phyloP scores from a whole-genome alignment of 2,113 vertebrate species.

The Isurus oxyrinchus region DNA sequence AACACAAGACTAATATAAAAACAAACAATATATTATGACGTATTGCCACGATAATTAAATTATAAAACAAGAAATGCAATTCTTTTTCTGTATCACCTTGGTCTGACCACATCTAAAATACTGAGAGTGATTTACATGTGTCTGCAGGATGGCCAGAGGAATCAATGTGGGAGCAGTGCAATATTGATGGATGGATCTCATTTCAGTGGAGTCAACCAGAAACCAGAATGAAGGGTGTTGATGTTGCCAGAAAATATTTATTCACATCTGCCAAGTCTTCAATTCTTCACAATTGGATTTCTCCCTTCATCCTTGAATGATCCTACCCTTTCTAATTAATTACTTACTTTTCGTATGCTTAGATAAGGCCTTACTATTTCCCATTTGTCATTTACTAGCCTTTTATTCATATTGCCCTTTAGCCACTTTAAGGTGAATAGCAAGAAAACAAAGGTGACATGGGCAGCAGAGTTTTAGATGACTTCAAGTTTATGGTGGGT shows the following conservation, averaged over 20 bases:
- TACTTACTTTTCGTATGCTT: neutral
- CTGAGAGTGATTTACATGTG: neutral
- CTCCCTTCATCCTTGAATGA: neutral
- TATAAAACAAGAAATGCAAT: neutral
- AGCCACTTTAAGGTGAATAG: neutral
- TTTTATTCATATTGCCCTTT: neutral
- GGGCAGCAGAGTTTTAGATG: neutral
- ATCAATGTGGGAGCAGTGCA: neutral
- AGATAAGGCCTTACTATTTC: neutral
- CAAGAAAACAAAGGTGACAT: neutral
- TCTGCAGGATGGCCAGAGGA: neutral
- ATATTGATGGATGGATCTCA: neutral
- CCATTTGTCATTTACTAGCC: neutral
- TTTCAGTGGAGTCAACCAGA: neutral
- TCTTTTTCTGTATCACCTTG: neutral
- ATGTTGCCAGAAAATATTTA: neutral
- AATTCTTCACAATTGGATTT: neutral
- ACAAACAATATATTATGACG: neutral
- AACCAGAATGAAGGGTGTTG: neutral
- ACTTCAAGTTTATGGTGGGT: neutral
- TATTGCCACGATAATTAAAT: neutral
- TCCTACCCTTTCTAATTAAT: neutral
- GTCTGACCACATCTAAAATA: neutral
- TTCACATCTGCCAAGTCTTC: neutral
- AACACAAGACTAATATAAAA: neutral